These are phyloP conservation scores for Sarcophaga peregrina DNA, from an alignment of 1,140 invertebrate genomes.

Conservation along the genomic window DNA sequence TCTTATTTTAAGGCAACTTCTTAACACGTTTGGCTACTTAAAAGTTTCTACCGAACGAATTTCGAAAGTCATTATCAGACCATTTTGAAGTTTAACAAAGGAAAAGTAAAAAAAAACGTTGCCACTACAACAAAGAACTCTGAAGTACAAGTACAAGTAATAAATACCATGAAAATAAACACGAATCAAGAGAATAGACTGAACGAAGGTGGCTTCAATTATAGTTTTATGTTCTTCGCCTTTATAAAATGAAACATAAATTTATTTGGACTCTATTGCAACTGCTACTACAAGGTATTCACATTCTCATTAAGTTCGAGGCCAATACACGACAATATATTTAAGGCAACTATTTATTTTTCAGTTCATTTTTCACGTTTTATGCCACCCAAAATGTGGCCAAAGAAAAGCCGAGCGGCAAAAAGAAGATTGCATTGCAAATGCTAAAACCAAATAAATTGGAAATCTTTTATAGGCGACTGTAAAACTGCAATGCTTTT, in stretches of 20 bases:
- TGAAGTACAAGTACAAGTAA: no score
- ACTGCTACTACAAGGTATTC: no score
- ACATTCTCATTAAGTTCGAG: no score
- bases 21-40: not conserved
- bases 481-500: not conserved
- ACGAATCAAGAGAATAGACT: no score
- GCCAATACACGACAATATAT: no score
- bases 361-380: constrained; percentile 13
- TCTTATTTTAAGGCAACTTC: no score
- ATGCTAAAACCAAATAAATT: constrained; percentile 1
- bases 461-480: not conserved
- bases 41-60: not conserved
- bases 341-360: not conserved
- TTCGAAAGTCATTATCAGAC: constrained; percentile 3
- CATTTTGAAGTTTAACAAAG: not conserved
- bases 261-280: not conserved
- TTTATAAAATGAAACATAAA: not conserved
- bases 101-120: not conserved
- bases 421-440: not conserved
- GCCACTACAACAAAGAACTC: no score
- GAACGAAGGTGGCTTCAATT: no score
- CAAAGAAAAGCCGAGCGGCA: not conserved
- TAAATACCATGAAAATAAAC: no score
- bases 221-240: not conserved
- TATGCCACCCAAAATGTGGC: not conserved